Conservation (phyloP, 2,888 invertebrate species). For the Eulithis testata region DNA sequence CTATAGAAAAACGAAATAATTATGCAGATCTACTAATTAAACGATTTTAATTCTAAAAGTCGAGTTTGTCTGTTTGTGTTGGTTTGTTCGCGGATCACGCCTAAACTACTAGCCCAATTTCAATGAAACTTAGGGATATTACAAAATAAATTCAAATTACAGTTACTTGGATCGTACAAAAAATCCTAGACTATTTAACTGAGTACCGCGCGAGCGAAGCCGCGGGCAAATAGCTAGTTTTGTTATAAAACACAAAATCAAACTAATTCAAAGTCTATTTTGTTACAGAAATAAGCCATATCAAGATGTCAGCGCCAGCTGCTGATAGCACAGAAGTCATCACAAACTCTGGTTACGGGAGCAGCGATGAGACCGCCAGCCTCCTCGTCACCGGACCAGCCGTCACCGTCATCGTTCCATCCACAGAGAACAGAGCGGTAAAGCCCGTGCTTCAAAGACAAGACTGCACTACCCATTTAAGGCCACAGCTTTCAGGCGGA, state of each 20-base stretch:
- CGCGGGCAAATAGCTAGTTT: too few species aligned
- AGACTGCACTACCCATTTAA: constrained; percentile 92
- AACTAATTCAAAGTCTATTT: constrained; percentile 30
- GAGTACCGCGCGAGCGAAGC: too few species aligned
- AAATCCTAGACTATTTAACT: too few species aligned
- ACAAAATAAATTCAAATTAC: too few species aligned
- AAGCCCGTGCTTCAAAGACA: constrained; percentile 94
- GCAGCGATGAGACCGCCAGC: constrained; percentile 93
- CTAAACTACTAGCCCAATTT: too few species aligned
- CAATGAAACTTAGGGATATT: too few species aligned
- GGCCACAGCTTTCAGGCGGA: constrained; percentile 88
- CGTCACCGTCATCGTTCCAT: constrained; percentile 79
- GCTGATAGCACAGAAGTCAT: constrained; percentile 84
- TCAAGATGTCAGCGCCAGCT: constrained; percentile 76
- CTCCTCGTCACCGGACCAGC: constrained; percentile 88
- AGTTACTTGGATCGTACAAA: too few species aligned
- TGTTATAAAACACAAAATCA: neutral
- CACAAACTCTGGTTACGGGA: constrained; percentile 88
- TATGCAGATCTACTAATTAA: too few species aligned
- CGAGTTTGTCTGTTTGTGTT: too few species aligned
- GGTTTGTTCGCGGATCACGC: too few species aligned
- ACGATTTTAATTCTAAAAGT: too few species aligned
- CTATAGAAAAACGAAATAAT: too few species aligned
- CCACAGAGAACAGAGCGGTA: constrained; percentile 77
- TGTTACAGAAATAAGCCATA: constrained; percentile 63